These are phyloP conservation scores for Crambe crambe DNA, from an alignment of 37 sponge, comb jelly and placozoan genomes.

Conservation along the genomic window DNA sequence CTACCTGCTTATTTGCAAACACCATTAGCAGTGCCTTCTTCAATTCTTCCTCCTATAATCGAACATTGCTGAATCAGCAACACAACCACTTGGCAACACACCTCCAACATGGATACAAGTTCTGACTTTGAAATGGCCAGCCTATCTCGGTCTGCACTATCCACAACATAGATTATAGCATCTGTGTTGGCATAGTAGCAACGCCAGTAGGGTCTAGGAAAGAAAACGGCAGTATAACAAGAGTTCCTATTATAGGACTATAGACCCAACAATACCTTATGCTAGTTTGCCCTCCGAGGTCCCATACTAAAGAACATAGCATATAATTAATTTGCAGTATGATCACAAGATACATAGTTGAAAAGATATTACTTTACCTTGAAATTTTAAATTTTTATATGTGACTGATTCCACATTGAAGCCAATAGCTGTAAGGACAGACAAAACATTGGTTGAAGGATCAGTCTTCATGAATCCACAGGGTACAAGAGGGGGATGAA, in stretches of 20 bases:
- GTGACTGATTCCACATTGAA: constrained; percentile 99
- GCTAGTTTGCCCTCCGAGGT: constrained; percentile 97
- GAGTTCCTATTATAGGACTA: not conserved
- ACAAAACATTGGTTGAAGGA: not conserved
- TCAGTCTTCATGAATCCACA: not conserved
- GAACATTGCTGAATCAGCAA: not conserved
- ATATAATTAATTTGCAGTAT: constrained; percentile 1
- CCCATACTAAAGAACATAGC: constrained; percentile 79
- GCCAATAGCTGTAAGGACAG: constrained; percentile 91
- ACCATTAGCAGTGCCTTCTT: constrained; percentile 89
- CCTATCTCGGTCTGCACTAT: constrained; percentile 94
- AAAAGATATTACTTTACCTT: constrained; percentile 69
- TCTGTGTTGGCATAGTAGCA: constrained; percentile 99
- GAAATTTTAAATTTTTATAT: constrained; percentile 97
- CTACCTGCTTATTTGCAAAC: constrained; percentile 98
- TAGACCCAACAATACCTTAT: no score
- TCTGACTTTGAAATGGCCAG: constrained; percentile 95
- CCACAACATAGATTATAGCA: constrained; percentile 98
- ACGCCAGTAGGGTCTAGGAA: constrained; percentile 96
- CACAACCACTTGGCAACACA: constrained; percentile 26
- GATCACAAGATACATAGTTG: no score
- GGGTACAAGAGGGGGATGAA: not conserved
- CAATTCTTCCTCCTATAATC: constrained; percentile 92
- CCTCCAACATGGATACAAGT: constrained; percentile 96
- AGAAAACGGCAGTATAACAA: not conserved